These are phyloP conservation scores for Hermatobates lingyangjiaoensis DNA, from an alignment of 1,140 invertebrate genomes.

Conservation along the genomic window DNA sequence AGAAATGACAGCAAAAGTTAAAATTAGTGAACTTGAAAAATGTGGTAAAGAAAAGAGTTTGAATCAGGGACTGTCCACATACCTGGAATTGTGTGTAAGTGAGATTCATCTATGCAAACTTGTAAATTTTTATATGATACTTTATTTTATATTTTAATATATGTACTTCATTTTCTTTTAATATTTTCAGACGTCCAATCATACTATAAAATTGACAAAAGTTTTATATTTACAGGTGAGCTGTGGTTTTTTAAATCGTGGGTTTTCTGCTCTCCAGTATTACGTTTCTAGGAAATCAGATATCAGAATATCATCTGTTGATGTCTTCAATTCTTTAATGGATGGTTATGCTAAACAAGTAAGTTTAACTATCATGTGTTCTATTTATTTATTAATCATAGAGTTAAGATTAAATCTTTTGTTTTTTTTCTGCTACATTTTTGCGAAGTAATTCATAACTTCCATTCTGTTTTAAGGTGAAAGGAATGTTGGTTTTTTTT, in stretches of 20 bases:
- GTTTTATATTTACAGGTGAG: conserved; percentile 10
- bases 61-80: conserved; percentile 14
- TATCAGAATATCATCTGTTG: not conserved
- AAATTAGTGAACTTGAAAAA: conserved; percentile 10
- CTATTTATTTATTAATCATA: not conserved
- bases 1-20: conserved; percentile 16
- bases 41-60: conserved; percentile 14
- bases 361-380: not conserved
- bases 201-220: not conserved
- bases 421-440: not conserved
- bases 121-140: not conserved
- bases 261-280: conserved; percentile 15
- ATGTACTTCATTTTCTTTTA: not conserved
- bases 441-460: not conserved
- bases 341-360: conserved; percentile 6
- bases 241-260: conserved; percentile 13
- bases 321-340: conserved; percentile 5
- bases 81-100: conserved; percentile 19
- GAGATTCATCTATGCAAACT: not conserved
- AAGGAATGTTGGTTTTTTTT: not conserved
- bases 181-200: not conserved
- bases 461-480: not conserved
- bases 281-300: conserved; percentile 11
- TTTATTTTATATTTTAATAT: not conserved
- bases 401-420: not conserved